Percentiles rank a stretch among this genome's conserved stretches.
These are phyloP conservation scores for Probosciger aterrimus DNA, from an alignment of 2,113 vertebrate species.

Conservation along the genomic window DNA sequence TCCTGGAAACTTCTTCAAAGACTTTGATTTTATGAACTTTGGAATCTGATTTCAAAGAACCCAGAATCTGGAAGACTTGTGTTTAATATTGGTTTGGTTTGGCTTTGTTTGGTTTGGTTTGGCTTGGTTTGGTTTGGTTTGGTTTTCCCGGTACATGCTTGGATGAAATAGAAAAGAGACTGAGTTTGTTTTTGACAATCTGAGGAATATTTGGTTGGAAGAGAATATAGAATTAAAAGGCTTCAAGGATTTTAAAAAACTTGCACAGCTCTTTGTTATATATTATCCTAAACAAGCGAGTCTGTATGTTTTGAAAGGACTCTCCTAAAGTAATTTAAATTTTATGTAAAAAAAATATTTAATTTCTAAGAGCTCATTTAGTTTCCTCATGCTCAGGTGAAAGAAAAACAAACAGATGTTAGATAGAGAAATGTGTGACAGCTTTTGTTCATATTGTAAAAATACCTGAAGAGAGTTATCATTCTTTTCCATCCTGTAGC, in stretches of 20 bases:
- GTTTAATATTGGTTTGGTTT: too few relatives aligned
- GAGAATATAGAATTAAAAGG: background rate
- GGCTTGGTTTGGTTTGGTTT: background rate
- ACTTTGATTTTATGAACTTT: background rate
- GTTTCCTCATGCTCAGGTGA: background rate
- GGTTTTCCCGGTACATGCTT: background rate
- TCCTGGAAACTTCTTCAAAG: background rate
- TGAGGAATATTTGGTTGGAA: background rate
- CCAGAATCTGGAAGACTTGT: background rate
- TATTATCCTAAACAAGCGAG: background rate
- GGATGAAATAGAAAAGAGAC: background rate
- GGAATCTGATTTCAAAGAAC: background rate
- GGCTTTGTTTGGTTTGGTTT: background rate
- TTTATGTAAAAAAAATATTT: background rate
- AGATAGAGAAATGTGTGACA: background rate
- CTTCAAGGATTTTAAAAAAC: background rate
- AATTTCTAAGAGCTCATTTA: background rate
- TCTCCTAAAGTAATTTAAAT: background rate
- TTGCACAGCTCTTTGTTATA: fast-evolving
- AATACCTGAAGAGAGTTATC: background rate
- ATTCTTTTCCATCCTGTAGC: background rate
- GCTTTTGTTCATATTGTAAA: background rate
- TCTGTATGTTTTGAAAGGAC: background rate
- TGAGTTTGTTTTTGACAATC: background rate
- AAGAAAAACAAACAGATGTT: background rate